phyloP scores from a whole-genome alignment of 2,113 vertebrate genomes.

The Xenopus borealis region DNA sequence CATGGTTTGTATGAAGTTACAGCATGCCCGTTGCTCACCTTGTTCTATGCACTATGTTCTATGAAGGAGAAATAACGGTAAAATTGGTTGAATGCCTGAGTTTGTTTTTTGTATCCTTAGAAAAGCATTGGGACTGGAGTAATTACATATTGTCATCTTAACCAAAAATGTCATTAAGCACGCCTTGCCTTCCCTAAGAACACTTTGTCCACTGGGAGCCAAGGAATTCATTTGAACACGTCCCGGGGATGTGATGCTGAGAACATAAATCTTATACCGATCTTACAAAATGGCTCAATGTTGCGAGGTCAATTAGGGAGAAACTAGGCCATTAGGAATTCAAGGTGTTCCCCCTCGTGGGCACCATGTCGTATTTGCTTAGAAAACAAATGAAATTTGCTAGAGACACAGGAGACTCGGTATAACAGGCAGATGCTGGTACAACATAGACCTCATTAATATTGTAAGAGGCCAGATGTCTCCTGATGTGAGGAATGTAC shows the following conservation, averaged over 20 bases:
- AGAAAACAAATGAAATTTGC: conserved; percentile 9
- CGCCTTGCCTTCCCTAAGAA: not conserved
- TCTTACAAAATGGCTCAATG: not conserved
- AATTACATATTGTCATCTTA: not conserved
- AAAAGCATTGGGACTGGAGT: not conserved
- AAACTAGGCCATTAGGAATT: not conserved
- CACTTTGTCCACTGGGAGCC: not conserved
- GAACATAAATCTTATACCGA: conserved; percentile 2
- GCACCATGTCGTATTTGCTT: conserved; percentile 26
- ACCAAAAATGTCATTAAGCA: not conserved
- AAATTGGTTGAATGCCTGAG: no score
- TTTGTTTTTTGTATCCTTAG: no score
- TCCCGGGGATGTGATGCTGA: not conserved
- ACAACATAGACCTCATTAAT: conserved; percentile 14
- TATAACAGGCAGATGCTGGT: not conserved
- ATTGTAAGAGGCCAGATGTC: conserved; percentile 34
- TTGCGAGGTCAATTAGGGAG: conserved; percentile 14
- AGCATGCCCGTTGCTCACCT: no score
- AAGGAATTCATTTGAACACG: not conserved
- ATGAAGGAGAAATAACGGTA: no score
- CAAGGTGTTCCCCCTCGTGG: not conserved
- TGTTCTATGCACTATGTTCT: no score
- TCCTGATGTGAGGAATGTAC: not conserved
- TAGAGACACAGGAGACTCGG: not conserved
- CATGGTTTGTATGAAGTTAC: no score